These are phyloP conservation scores for Dorcus parallelipipedus DNA, from an alignment of 2,888 invertebrate species.

Conservation along the genomic window DNA sequence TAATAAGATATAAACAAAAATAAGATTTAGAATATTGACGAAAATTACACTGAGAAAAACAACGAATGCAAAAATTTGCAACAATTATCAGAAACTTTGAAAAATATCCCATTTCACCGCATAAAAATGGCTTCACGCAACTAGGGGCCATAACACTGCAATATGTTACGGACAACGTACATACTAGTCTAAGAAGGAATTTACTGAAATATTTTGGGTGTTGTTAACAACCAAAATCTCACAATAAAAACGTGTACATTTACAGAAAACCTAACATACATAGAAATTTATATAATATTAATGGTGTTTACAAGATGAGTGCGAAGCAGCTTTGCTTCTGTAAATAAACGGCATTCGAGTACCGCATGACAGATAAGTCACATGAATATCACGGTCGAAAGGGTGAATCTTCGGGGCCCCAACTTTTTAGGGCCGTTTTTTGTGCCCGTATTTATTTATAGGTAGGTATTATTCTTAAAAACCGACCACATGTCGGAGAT, in stretches of 20 bases:
- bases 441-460: constrained; percentile 12
- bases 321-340: constrained; percentile 10
- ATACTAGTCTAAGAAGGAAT: too few species aligned
- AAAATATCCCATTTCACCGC: too few species aligned
- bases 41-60: too few species aligned
- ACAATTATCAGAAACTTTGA: too few species aligned
- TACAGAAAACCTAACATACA: not conserved
- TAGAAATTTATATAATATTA: constrained; percentile 2
- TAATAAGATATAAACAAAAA: too few species aligned
- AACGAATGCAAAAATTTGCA: too few species aligned
- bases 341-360: constrained; percentile 13
- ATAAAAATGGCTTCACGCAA: too few species aligned
- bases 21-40: too few species aligned
- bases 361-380: constrained; percentile 13
- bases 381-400: constrained; percentile 9
- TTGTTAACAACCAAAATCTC: not conserved
- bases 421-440: constrained; percentile 14
- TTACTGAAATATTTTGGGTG: too few species aligned
- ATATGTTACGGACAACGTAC: too few species aligned
- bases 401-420: constrained; percentile 11
- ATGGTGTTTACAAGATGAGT: constrained; percentile 10
- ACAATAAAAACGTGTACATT: constrained; percentile 4
- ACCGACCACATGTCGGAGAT: constrained; percentile 17
- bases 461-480: constrained; percentile 13
- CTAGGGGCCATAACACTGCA: too few species aligned